Percentiles rank a stretch among this genome's conserved stretches.
These are phyloP conservation scores for Pangasius larnaudii DNA, from an alignment of 2,797 vertebrate species.

Conservation along the genomic window DNA sequence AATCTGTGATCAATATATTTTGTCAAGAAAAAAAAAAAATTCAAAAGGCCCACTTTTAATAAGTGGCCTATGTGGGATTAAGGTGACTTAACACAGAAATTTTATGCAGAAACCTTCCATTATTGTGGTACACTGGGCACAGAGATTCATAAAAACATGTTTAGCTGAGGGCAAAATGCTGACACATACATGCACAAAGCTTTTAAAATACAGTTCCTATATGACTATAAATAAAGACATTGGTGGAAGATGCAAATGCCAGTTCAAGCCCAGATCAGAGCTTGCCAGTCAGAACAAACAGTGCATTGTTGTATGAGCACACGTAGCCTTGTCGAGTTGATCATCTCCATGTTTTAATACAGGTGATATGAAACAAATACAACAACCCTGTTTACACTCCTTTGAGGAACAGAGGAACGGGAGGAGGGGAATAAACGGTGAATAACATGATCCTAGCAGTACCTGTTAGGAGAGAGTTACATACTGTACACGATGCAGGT, in stretches of 20 bases:
- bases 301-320: conserved; percentile 61
- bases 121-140: background rate
- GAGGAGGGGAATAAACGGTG: conserved; percentile 54
- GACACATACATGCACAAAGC: background rate
- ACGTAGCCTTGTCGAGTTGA: conserved; percentile 70
- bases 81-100: background rate
- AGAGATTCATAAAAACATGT: background rate
- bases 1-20: background rate
- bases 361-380: conserved; percentile 84
- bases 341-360: conserved; percentile 83
- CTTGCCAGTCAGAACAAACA: background rate
- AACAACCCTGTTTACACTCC: conserved; percentile 81
- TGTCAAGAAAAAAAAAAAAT: background rate
- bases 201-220: background rate
- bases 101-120: background rate
- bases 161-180: background rate
- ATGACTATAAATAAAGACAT: background rate
- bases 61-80: background rate
- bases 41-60: background rate
- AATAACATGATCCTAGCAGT: conserved; percentile 76
- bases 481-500: conserved; percentile 79
- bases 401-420: conserved; percentile 60
- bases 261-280: background rate
- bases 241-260: background rate
- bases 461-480: conserved; percentile 76